Conservation (phyloP, 2,888 invertebrate genomes). For the Mamestra brassicae region DNA sequence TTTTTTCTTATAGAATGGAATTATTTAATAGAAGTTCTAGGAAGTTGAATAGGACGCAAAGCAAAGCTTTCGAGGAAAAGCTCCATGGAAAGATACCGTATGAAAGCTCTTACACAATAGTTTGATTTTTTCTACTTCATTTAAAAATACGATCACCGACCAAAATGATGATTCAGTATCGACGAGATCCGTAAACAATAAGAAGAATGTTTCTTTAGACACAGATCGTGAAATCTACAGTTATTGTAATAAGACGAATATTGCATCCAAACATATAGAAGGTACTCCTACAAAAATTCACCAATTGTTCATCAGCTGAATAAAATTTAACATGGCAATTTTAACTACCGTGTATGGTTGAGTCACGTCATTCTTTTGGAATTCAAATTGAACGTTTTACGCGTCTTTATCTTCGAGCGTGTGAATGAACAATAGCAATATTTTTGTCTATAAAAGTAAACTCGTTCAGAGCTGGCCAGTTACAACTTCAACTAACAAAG, state of each 20-base stretch:
- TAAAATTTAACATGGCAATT: slow-evolving; percentile 64
- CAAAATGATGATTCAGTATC: slow-evolving; percentile 36
- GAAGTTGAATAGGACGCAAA: background rate
- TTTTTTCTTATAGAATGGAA: slow-evolving; percentile 18
- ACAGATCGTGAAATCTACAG: slow-evolving; percentile 55
- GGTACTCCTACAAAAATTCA: slow-evolving; percentile 42
- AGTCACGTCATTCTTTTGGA: slow-evolving; percentile 59
- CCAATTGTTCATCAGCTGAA: slow-evolving; percentile 50
- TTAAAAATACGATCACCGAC: slow-evolving; percentile 15
- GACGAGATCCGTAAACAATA: slow-evolving; percentile 25
- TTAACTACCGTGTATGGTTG: slow-evolving; percentile 47
- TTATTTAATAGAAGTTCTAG: slow-evolving; percentile 20
- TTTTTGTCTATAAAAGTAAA: slow-evolving; percentile 35
- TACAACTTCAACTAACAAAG: slow-evolving; percentile 19
- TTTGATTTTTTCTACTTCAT: background rate
- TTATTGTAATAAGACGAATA: slow-evolving; percentile 42
- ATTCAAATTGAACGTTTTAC: slow-evolving; percentile 57
- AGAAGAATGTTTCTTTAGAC: slow-evolving; percentile 52
- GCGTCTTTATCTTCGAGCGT: slow-evolving; percentile 53
- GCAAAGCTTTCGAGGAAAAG: background rate
- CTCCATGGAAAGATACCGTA: background rate
- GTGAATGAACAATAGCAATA: slow-evolving; percentile 63
- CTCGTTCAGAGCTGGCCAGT: slow-evolving; percentile 20
- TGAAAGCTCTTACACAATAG: background rate
- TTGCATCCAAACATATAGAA: slow-evolving; percentile 31